Evolutionary conservation across 2,888 invertebrate genomes (phyloP), one percentile per base, ranked within the genome.

Genomic region (Drosophila vallismaia): DNA sequence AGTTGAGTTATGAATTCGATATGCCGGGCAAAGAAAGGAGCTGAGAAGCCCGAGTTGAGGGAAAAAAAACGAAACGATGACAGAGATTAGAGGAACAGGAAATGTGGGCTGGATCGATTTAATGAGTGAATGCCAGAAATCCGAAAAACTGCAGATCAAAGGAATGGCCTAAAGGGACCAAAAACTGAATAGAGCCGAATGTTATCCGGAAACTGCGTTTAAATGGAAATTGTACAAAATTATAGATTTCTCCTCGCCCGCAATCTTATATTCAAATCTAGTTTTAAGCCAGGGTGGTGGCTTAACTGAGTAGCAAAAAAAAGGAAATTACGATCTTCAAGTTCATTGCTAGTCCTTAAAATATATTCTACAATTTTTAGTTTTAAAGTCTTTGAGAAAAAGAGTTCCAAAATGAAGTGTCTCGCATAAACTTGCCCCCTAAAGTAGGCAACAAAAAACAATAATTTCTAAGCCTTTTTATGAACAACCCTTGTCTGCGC

Each of bases 61-160:
- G 42, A 46, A 24, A 19, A 19, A 45, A 45, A 26, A 69, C 28
- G 50, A 50, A 49, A 68, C 72, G 86, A 81, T 81, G 86, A 82
- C 79, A 79, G 68, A 86, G 86, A 81, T 85, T 81, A 81, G 77
- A 71, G 56, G 42, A 54, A 71, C 71, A 64, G 68, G 62, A 68
- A 73, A 62, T 68, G 67, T 67, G 59, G 46, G 73, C 59, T 55
- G 73, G 53, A 52, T 54, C 70, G 50, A 71, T 51, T 51, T 62
- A 54, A 62, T 54, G 62, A 62, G 71, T 29, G 54, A 70, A 44
- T 60, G 60, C 60, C 69, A 51, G 50, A 42, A 38, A 51, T 59
- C 58, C 26, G 26, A 49, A 52, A 42, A 42, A 19, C 45, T 14
- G 28, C 14, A 28, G 42, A 44, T 42, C 46, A 46, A 19, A 44